Percentiles rank a stretch among this genome's conserved stretches.
Conservation (phyloP, 2,113 vertebrate genomes). For the Chrysemys picta region DNA sequence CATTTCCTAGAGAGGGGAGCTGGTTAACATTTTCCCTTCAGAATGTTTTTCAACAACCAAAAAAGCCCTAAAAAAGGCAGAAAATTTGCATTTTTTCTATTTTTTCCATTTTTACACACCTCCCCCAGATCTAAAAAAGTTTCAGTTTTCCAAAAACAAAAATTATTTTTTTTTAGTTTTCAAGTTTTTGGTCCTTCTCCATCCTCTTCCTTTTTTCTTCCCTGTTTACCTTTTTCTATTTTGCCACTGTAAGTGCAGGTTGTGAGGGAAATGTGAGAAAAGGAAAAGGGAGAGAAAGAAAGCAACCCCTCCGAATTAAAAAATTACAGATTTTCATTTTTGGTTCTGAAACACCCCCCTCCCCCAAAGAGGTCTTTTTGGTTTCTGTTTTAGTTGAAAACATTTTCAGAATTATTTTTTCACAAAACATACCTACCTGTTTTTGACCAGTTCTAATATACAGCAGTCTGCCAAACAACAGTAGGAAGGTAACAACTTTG, state of each 20-base stretch:
- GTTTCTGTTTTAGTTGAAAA: background rate
- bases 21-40: too few species aligned
- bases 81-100: background rate
- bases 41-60: background rate
- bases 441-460: background rate
- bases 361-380: background rate
- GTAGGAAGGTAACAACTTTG: background rate
- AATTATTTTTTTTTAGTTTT: background rate
- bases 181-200: background rate
- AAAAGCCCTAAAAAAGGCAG: background rate
- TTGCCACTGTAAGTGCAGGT: background rate
- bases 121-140: background rate
- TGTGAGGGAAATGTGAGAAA: background rate
- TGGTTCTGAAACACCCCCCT: too few species aligned
- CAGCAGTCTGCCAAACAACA: background rate
- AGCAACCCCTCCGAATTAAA: background rate
- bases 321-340: too few species aligned
- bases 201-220: background rate
- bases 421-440: background rate
- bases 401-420: background rate
- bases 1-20: accelerated
- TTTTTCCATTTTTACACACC: background rate
- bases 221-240: background rate
- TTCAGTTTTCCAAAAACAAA: background rate
- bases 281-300: background rate